phyloP scores from a whole-genome alignment of 2,113 vertebrate genomes.

The Anseranas semipalmata region DNA sequence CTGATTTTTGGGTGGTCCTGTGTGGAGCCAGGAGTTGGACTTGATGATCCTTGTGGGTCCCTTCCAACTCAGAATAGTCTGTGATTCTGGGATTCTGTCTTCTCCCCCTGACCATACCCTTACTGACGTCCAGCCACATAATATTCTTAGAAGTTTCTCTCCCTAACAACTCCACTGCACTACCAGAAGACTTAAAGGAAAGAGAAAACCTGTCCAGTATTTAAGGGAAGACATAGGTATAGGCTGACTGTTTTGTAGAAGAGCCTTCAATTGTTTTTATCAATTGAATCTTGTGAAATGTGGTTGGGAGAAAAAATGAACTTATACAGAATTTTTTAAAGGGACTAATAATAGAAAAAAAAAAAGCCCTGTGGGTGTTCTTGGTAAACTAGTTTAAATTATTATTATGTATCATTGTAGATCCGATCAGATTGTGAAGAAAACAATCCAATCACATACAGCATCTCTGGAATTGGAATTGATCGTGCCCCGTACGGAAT shows the following conservation, averaged over 20 bases:
- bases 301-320: background rate
- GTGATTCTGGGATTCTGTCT: background rate
- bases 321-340: background rate
- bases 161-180: background rate
- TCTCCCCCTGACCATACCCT: background rate
- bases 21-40: background rate
- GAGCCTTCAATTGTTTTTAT: background rate
- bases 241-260: background rate
- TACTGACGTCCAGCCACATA: background rate
- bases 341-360: background rate
- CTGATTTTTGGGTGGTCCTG: background rate
- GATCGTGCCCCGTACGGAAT: slow-evolving; percentile 71
- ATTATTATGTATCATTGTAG: slow-evolving; percentile 68
- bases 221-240: background rate
- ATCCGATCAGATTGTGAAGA: slow-evolving; percentile 88
- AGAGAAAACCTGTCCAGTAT: background rate
- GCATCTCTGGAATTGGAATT: slow-evolving; percentile 83
- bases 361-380: background rate
- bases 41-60: background rate
- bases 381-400: background rate
- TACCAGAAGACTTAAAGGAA: background rate
- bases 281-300: background rate
- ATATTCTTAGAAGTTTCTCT: background rate
- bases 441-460: slow-evolving; percentile 76
- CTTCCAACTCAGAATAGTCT: background rate